phyloP scores from a whole-genome alignment of 2,888 invertebrate genomes.

The Chydorus sphaericus region DNA sequence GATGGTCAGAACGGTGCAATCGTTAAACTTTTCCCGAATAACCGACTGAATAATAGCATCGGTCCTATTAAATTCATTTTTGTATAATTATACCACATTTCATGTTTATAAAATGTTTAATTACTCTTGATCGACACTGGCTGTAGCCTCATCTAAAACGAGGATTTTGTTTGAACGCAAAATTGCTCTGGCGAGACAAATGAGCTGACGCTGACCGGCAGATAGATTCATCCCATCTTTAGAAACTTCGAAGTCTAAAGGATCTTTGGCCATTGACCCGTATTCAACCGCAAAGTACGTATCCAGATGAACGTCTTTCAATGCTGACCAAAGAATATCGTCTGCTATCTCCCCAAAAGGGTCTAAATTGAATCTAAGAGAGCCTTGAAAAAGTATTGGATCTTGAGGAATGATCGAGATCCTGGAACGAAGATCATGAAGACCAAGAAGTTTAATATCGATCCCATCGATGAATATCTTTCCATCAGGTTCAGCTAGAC shows the following conservation, averaged over 20 bases:
- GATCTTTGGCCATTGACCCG: slow-evolving; percentile 23
- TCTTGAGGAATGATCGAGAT: slow-evolving; percentile 36
- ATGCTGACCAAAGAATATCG: slow-evolving; percentile 11
- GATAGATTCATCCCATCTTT: slow-evolving; percentile 74
- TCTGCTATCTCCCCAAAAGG: slow-evolving; percentile 28
- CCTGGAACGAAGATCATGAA: slow-evolving; percentile 33
- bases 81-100: no score
- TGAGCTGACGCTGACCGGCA: slow-evolving; percentile 75
- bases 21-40: slow-evolving; percentile 10
- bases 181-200: slow-evolving; percentile 79
- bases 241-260: slow-evolving; percentile 39
- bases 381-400: slow-evolving; percentile 28
- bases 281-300: slow-evolving; percentile 24
- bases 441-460: slow-evolving; percentile 39
- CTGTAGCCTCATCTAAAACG: slow-evolving; percentile 86
- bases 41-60: slow-evolving; percentile 13
- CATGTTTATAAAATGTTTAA: neutral
- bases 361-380: slow-evolving; percentile 28
- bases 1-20: slow-evolving; percentile 14
- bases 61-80: slow-evolving; percentile 13
- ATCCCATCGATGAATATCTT: slow-evolving; percentile 50
- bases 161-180: slow-evolving; percentile 67
- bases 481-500: slow-evolving; percentile 49
- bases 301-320: slow-evolving; percentile 12
- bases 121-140: slow-evolving; percentile 75